These are phyloP conservation scores for Incurvaria masculella DNA, from an alignment of 2,888 invertebrate genomes.

Conservation along the genomic window DNA sequence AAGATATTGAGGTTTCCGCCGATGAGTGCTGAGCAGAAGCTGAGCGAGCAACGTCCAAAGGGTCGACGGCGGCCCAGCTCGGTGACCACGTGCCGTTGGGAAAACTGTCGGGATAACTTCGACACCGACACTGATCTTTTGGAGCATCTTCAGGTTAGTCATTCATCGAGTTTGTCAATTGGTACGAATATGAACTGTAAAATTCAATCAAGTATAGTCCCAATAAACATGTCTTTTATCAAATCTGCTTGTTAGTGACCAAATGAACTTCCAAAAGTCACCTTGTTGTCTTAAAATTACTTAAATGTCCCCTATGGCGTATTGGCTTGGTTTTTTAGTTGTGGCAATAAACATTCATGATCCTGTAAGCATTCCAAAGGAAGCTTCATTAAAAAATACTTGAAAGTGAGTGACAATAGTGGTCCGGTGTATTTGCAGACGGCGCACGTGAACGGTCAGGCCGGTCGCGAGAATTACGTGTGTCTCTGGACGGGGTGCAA, in stretches of 20 bases:
- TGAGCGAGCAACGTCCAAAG: slow-evolving; percentile 32
- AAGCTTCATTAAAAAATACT: too few species aligned
- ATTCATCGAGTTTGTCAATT: slow-evolving; percentile 5
- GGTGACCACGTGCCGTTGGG: slow-evolving; percentile 72
- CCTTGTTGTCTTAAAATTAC: too few species aligned
- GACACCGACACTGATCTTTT: slow-evolving; percentile 78
- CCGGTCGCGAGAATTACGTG: slow-evolving; percentile 77
- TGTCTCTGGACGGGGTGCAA: slow-evolving; percentile 95
- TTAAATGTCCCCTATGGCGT: too few species aligned
- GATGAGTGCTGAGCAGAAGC: slow-evolving; percentile 36
- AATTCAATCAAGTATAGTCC: too few species aligned
- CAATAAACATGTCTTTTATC: too few species aligned
- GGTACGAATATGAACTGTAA: background rate
- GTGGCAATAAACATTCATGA: too few species aligned
- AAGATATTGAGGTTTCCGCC: slow-evolving; percentile 80
- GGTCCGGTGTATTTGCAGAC: too few species aligned
- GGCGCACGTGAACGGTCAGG: slow-evolving; percentile 83
- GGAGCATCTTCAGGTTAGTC: slow-evolving; percentile 79
- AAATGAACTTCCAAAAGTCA: too few species aligned
- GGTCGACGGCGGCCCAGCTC: slow-evolving; percentile 45
- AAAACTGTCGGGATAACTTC: slow-evolving; percentile 74
- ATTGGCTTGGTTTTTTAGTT: too few species aligned
- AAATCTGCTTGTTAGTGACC: too few species aligned
- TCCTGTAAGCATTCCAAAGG: too few species aligned
- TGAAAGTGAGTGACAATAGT: too few species aligned